Evolutionary conservation across 2,113 vertebrate species (phyloP).

Genomic region (Callithrix jacchus): DNA sequence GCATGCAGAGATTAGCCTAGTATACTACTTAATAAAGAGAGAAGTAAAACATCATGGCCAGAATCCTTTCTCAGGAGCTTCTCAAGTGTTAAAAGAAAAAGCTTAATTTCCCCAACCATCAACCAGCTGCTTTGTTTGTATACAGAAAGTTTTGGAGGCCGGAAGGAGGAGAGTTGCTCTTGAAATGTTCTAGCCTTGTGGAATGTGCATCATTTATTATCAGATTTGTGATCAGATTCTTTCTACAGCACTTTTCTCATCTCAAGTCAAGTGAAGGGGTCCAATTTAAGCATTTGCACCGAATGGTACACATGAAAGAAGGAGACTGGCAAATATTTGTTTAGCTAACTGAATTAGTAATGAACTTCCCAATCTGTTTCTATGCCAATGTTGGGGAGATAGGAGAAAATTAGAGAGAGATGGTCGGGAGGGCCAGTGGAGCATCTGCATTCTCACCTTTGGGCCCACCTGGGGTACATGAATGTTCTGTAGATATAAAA

Average conservation of each 20-base stretch:
- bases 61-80: not conserved
- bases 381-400: not conserved
- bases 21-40: not conserved
- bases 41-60: not conserved
- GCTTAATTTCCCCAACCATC: not conserved
- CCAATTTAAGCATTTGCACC: not conserved
- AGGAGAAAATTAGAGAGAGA: not conserved
- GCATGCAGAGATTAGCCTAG: not conserved
- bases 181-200: not conserved
- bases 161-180: not conserved
- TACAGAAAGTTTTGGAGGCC: not conserved
- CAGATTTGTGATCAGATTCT: not conserved
- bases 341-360: not conserved
- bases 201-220: not conserved
- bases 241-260: not conserved
- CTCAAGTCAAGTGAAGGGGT: not conserved
- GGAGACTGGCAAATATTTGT: not conserved
- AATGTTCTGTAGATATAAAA: not conserved
- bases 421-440: not conserved
- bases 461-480: not conserved
- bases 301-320: not conserved
- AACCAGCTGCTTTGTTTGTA: not conserved
- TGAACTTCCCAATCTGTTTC: not conserved
- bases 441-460: fast-evolving
- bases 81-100: not conserved